A percentile compares a stretch with the other conserved stretches of the same genome.
Evolutionary conservation across 2,888 invertebrate genomes (phyloP).

Genomic region (Acheta domesticus): DNA sequence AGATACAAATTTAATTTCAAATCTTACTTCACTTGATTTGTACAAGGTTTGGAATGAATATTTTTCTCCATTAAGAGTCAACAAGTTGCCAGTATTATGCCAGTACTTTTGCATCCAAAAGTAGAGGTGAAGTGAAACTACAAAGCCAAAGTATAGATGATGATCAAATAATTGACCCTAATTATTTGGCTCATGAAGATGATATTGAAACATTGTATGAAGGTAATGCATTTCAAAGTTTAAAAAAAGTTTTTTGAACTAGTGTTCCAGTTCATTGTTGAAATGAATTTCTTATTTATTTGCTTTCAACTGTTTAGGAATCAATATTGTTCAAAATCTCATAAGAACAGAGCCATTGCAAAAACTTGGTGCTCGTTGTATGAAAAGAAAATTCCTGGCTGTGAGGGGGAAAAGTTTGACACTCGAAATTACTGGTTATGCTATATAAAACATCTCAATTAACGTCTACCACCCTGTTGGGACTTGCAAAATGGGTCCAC

Average conservation of each 20-base stretch:
- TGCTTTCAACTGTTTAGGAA: slow-evolving; percentile 45
- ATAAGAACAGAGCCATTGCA: slow-evolving; percentile 56
- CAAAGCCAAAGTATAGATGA: slow-evolving; percentile 53
- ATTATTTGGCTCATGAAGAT: slow-evolving; percentile 58
- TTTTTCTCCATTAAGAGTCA: slow-evolving; percentile 55
- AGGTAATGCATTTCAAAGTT: slow-evolving; percentile 44
- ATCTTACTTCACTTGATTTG: slow-evolving; percentile 22
- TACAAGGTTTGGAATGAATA: slow-evolving; percentile 57
- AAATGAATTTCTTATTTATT: slow-evolving; percentile 11
- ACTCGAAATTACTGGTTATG: slow-evolving; percentile 62
- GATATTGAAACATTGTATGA: slow-evolving; percentile 58
- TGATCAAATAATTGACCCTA: slow-evolving; percentile 63
- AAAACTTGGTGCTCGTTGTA: slow-evolving; percentile 58
- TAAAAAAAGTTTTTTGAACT: too few relatives aligned
- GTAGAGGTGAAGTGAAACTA: slow-evolving; percentile 60
- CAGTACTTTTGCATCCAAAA: slow-evolving; percentile 69
- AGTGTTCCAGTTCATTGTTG: too few relatives aligned
- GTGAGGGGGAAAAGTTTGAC: slow-evolving; percentile 55
- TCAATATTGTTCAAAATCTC: slow-evolving; percentile 58
- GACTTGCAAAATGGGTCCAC: slow-evolving; percentile 79
- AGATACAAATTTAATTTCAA: background rate
- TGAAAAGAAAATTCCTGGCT: slow-evolving; percentile 60
- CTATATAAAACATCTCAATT: slow-evolving; percentile 64
- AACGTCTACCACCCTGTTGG: slow-evolving; percentile 70
- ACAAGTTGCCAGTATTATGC: slow-evolving; percentile 57